Evolutionary conservation across 2,113 vertebrate genomes (phyloP).

Genomic region (Aptenodytes forsteri): DNA sequence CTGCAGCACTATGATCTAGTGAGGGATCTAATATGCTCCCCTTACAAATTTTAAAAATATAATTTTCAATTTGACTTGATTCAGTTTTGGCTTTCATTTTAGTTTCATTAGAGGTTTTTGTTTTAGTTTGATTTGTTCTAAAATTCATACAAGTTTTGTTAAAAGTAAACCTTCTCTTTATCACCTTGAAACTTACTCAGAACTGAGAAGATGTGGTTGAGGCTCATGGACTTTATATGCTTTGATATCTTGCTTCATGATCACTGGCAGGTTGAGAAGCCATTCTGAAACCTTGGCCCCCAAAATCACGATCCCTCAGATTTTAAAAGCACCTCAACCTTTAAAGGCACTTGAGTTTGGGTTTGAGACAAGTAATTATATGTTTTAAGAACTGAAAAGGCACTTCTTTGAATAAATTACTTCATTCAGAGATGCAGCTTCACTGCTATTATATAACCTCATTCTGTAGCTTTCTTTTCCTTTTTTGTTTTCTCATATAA

Average conservation of each 20-base stretch:
- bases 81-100: not conserved
- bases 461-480: not conserved
- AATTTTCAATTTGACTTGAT: not conserved
- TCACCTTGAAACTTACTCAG: not conserved
- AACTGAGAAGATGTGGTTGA: not conserved
- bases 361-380: not conserved
- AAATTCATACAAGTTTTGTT: not conserved
- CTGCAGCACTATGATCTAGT: not conserved
- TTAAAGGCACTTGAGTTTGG: not conserved
- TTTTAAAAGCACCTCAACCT: not conserved
- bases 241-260: not conserved
- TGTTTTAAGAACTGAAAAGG: not conserved
- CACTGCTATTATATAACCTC: not conserved
- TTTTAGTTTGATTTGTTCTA: not conserved
- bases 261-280: not conserved
- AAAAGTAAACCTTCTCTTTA: not conserved
- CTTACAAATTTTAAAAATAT: not conserved
- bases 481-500: not conserved
- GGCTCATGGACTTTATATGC: not conserved
- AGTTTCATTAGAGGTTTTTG: not conserved
- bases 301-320: not conserved
- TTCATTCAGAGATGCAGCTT: not conserved
- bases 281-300: not conserved
- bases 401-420: not conserved
- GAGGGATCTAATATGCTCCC: not conserved